These are phyloP conservation scores for Cinara cedri DNA, from an alignment of 2,888 invertebrate species.

Conservation along the genomic window DNA sequence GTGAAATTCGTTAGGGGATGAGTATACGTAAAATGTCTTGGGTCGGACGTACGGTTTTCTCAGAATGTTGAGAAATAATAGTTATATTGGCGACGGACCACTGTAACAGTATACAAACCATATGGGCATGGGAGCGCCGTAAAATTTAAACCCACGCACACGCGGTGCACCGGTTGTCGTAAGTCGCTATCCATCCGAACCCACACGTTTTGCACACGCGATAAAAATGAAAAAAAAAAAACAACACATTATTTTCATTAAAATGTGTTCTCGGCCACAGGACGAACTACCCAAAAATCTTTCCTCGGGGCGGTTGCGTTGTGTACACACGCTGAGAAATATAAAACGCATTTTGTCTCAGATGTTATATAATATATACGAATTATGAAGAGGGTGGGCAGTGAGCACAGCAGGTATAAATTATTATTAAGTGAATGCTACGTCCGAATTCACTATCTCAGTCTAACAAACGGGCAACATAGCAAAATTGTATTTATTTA, in stretches of 20 bases:
- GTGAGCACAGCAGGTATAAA: no score
- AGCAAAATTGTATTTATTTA: no score
- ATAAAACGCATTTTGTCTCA: no score
- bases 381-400: no score
- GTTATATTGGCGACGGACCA: conserved; percentile 36
- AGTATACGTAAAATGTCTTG: not conserved
- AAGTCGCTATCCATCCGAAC: conserved; percentile 38
- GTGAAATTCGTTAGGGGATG: conserved; percentile 22
- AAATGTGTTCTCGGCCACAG: not conserved
- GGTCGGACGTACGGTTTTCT: conserved; percentile 33
- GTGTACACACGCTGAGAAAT: not conserved
- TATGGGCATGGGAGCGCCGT: conserved; percentile 52
- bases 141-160: conserved; percentile 49
- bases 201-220: conserved; percentile 57
- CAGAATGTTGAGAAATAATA: conserved; percentile 40
- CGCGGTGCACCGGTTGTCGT: conserved; percentile 30
- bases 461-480: no score
- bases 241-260: conserved; percentile 29
- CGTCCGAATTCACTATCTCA: no score
- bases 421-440: no score
- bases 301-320: not conserved
- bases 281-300: not conserved
- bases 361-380: no score
- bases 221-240: not conserved
- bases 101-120: conserved; percentile 23